phyloP scores from a whole-genome alignment of 2,797 vertebrate species.

The Mormyrus proboscirostris region DNA sequence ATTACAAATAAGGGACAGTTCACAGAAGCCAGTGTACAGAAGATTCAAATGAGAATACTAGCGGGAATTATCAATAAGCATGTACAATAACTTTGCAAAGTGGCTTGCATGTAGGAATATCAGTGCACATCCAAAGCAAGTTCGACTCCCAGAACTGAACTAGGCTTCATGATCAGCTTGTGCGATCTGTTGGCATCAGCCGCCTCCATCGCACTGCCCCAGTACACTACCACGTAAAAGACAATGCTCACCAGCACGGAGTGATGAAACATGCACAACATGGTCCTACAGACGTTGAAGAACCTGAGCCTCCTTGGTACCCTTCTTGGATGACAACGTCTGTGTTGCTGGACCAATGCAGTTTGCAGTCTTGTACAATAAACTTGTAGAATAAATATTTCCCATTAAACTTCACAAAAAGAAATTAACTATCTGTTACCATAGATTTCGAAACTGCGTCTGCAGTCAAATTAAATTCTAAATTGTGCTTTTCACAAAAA shows the following conservation, averaged over 20 bases:
- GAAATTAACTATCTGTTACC: conserved; percentile 38
- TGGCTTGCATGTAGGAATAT: not conserved
- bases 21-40: not conserved
- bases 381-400: not conserved
- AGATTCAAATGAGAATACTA: conserved; percentile 28
- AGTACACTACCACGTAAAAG: conserved; percentile 37
- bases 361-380: not conserved
- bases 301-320: not conserved
- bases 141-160: not conserved
- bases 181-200: not conserved
- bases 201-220: not conserved
- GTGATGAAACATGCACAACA: not conserved
- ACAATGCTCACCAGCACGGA: not conserved
- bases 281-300: not conserved
- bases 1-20: not conserved
- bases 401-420: conserved; percentile 31
- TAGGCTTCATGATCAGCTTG: not conserved
- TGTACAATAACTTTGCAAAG: not conserved
- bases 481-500: not conserved
- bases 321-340: not conserved
- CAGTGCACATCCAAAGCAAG: not conserved
- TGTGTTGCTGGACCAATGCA: not conserved
- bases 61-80: not conserved
- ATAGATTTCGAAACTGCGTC: conserved; percentile 2
- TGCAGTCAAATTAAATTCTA: not conserved